Base-by-base conservation (phyloP, 2,888 invertebrate species). In the Aquatica leii region DNA sequence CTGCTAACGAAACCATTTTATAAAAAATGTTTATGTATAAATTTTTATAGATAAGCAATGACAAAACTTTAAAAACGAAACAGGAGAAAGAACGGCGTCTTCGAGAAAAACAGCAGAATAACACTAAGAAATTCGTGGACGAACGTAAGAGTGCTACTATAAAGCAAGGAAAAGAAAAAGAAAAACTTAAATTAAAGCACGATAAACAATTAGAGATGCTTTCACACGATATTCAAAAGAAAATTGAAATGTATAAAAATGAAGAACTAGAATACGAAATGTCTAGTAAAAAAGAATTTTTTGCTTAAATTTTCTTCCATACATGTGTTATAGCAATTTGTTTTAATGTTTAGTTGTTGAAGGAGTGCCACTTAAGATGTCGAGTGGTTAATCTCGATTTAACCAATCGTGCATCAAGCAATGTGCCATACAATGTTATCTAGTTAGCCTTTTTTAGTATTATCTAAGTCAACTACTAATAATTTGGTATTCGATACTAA, bases 111-210 rank as follows among this genome's bases (percentile, higher is more conserved):
- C 97, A 97, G 76, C 96, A 97, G 79, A 98, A 97, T 80, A 98
- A 98, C 80, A 97, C 96, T 56, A 98, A 98, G 82, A 94, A 95
- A 76, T 98, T 98, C 79, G 91, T 97, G 86, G 98, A 98, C 73
- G 98, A 98, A 82, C 87, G 95, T 61, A 95, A 92, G 86, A 89
- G 88, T 66, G 91, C 91, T 55, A 90, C 91, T 59, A 93, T 95
- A 78, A 95, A 97, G 76, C 97, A 97, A 76, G 90, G 89, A 62
- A 91, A 95, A 69, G 95, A 97, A 79, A 93, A 91, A 80, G 96
- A 97, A 70, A 95, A 97, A 81, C 84, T 98, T 69, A 94, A 94
- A 79, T 90, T 93, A 57, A 90, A 91, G 41, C 98, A 99, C 78
- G 93, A 94, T 76, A 95, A 97, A 76, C 96, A 97, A 79, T 85